Conservation (phyloP, 2,888 invertebrate genomes). For the Cyclophora albipunctata region DNA sequence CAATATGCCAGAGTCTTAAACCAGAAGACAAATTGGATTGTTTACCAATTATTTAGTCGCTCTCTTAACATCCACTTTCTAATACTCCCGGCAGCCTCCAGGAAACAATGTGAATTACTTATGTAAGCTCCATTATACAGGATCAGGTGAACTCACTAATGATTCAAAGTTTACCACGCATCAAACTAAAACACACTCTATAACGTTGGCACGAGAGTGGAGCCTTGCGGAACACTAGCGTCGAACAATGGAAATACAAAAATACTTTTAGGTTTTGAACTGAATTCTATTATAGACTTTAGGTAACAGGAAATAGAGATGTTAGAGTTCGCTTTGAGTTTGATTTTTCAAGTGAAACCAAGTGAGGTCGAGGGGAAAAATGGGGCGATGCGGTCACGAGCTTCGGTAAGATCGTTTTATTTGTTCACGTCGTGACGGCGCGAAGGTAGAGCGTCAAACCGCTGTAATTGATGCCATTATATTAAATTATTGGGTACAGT, state of each 20-base stretch:
- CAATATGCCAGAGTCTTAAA: not conserved
- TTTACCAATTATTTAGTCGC: constrained; percentile 26
- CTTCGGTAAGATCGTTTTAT: constrained; percentile 32
- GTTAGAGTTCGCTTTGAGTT: constrained; percentile 15
- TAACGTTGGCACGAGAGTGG: constrained; percentile 22
- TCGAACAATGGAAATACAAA: constrained; percentile 25
- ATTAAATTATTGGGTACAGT: constrained; percentile 36
- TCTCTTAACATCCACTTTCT: constrained; percentile 34
- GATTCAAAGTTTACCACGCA: constrained; percentile 18
- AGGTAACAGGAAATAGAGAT: constrained; percentile 22
- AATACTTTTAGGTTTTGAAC: constrained; percentile 16
- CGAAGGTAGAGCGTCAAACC: constrained; percentile 43
- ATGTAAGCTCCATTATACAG: constrained; percentile 39
- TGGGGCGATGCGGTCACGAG: constrained; percentile 52
- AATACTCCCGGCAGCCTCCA: constrained; percentile 34
- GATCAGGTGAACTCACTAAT: constrained; percentile 39
- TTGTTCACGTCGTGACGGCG: constrained; percentile 45
- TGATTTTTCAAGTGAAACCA: constrained; percentile 15
- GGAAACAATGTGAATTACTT: constrained; percentile 45
- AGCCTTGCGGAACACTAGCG: constrained; percentile 26
- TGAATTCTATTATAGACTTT: constrained; percentile 19
- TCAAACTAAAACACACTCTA: constrained; percentile 24
- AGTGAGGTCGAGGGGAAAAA: constrained; percentile 39
- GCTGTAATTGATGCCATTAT: constrained; percentile 45
- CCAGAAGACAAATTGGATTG: not conserved